Evolutionary conservation across 2,888 invertebrate species (phyloP).

Genomic region (Campopleginae sp.): DNA sequence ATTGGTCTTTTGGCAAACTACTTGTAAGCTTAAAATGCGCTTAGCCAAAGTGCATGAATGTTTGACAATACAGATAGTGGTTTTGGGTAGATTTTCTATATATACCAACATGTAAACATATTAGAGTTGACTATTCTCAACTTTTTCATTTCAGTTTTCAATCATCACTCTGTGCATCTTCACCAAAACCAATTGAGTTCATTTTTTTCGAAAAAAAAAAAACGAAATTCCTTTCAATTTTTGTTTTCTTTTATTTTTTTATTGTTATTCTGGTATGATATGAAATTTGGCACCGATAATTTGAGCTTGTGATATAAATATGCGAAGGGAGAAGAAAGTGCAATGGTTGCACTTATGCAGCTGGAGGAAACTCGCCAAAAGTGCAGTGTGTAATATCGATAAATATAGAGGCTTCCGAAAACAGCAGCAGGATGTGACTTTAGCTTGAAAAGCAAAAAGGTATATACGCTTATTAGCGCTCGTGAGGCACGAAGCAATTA

Average conservation of each 20-base stretch:
- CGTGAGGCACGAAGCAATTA: constrained; percentile 55
- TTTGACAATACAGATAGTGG: constrained; percentile 81
- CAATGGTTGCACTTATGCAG: background rate
- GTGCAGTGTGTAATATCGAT: constrained; percentile 57
- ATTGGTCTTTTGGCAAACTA: constrained; percentile 68
- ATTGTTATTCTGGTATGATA: background rate
- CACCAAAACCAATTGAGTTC: background rate
- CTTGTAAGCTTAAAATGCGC: constrained; percentile 77
- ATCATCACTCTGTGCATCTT: background rate
- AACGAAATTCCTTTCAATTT: background rate
- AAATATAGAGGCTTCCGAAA: constrained; percentile 45
- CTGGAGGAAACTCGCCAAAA: constrained; percentile 37
- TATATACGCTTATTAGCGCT: constrained; percentile 22
- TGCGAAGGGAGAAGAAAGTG: background rate
- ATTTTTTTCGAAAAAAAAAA: too few species aligned
- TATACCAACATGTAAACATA: constrained; percentile 69
- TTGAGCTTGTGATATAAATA: background rate
- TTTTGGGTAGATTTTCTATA: constrained; percentile 74
- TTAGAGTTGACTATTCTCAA: constrained; percentile 66
- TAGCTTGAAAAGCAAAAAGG: constrained; percentile 5
- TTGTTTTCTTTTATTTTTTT: background rate
- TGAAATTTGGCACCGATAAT: background rate
- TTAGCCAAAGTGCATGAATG: constrained; percentile 79
- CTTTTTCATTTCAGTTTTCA: constrained; percentile 3
- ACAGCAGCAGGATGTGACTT: constrained; percentile 22